Evolutionary conservation across 2,888 invertebrate genomes (phyloP).

Genomic region (Chrysolina americana): DNA sequence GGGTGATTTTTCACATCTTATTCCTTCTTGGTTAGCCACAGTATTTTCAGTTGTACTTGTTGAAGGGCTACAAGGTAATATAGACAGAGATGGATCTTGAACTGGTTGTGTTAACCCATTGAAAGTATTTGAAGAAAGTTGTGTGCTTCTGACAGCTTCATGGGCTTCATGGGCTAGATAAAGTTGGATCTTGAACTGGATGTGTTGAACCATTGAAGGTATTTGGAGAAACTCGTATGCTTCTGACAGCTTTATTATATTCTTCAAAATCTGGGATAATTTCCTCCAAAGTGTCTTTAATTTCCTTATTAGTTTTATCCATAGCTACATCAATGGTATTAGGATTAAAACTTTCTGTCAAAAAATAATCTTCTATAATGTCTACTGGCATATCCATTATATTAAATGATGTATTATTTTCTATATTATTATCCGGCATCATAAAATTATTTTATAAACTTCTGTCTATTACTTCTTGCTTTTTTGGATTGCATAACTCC

Average conservation of each 20-base stretch:
- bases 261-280: constrained; percentile 11
- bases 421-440: constrained; percentile 8
- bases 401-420: not conserved
- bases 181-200: not conserved
- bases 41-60: constrained; percentile 4
- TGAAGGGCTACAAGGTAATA: not conserved
- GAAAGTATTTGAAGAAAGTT: constrained; percentile 6
- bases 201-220: constrained; percentile 12
- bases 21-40: not conserved
- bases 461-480: constrained; percentile 4
- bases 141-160: constrained; percentile 2
- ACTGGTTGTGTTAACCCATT: not conserved
- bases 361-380: constrained; percentile 5
- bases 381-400: constrained; percentile 7
- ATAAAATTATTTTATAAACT: constrained; percentile 5
- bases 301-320: constrained; percentile 2
- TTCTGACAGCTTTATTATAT: not conserved
- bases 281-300: not conserved
- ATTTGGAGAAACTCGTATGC: not conserved
- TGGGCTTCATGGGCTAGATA: not conserved
- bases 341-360: not conserved
- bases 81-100: constrained; percentile 11
- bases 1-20: constrained; percentile 3
- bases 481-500: not conserved
- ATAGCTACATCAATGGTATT: constrained; percentile 13